A percentile compares a stretch with the other conserved stretches of the same genome.
Conservation (phyloP, 1,140 invertebrate species). For the Sipha flava region DNA sequence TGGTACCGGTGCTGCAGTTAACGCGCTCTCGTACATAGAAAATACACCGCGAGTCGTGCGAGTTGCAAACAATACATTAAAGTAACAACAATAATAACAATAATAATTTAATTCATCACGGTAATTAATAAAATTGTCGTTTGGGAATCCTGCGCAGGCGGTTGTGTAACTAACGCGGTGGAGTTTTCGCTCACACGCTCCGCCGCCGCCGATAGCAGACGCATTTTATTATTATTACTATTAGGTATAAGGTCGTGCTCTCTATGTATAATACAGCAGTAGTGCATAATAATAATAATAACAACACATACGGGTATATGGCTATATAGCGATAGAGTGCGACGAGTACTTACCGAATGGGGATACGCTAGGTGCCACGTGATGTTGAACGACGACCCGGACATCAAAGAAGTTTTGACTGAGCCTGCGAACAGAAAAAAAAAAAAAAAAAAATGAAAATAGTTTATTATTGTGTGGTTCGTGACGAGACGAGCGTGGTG, state of each 20-base stretch:
- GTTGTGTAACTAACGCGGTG: background rate
- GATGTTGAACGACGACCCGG: slow-evolving; percentile 76
- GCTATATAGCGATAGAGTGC: too few species aligned
- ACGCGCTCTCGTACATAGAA: background rate
- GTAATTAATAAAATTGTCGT: background rate
- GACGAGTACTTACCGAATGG: slow-evolving; percentile 80
- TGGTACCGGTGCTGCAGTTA: too few species aligned
- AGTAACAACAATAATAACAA: too few species aligned
- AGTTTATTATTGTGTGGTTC: slow-evolving; percentile 1
- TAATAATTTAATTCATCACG: background rate
- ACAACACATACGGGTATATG: too few species aligned
- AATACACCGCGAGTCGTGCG: background rate
- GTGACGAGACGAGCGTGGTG: background rate
- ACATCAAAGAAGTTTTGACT: slow-evolving; percentile 68
- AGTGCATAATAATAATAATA: too few species aligned
- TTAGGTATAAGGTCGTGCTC: background rate
- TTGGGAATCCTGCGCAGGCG: background rate
- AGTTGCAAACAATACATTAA: background rate
- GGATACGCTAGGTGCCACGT: slow-evolving; percentile 92
- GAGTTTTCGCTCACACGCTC: background rate
- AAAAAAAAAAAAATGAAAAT: slow-evolving; percentile 25
- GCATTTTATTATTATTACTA: background rate
- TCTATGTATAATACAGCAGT: too few species aligned
- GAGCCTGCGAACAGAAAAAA: slow-evolving; percentile 54
- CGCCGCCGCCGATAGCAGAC: background rate